Conservation (phyloP, 2,113 vertebrate genomes). For the Urocynchramus pylzowi region DNA sequence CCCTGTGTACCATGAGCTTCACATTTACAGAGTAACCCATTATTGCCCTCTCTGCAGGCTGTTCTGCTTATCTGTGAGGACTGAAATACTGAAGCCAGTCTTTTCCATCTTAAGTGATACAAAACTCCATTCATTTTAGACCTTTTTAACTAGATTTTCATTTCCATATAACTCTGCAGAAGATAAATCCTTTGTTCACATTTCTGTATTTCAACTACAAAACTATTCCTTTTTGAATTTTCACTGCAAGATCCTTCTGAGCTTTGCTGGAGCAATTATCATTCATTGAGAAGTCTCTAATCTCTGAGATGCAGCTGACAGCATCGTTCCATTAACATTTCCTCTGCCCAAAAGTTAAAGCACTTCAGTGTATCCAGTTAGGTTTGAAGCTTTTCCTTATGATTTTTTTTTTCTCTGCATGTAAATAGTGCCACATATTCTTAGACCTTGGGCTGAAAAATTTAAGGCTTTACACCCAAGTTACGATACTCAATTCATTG, state of each 20-base stretch:
- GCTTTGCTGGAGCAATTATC: neutral
- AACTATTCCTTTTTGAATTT: neutral
- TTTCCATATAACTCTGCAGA: neutral
- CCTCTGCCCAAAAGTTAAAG: neutral
- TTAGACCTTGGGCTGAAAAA: neutral
- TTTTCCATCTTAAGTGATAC: neutral
- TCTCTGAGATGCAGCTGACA: neutral
- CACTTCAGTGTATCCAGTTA: neutral
- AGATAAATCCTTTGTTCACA: neutral
- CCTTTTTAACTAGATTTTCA: neutral
- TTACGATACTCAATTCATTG: neutral
- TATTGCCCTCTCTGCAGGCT: neutral
- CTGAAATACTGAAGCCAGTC: neutral
- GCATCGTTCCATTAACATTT: neutral
- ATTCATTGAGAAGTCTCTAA: neutral
- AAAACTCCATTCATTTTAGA: neutral
- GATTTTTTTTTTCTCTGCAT: neutral
- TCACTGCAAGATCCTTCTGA: neutral
- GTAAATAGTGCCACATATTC: neutral
- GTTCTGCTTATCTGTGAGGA: neutral
- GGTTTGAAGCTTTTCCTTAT: neutral
- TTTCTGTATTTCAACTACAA: neutral
- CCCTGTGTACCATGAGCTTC: neutral
- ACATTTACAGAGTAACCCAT: neutral
- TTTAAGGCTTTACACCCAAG: neutral